Evolutionary conservation across 2,797 vertebrate genomes (phyloP).

Genomic region (Myotis vivesi): DNA sequence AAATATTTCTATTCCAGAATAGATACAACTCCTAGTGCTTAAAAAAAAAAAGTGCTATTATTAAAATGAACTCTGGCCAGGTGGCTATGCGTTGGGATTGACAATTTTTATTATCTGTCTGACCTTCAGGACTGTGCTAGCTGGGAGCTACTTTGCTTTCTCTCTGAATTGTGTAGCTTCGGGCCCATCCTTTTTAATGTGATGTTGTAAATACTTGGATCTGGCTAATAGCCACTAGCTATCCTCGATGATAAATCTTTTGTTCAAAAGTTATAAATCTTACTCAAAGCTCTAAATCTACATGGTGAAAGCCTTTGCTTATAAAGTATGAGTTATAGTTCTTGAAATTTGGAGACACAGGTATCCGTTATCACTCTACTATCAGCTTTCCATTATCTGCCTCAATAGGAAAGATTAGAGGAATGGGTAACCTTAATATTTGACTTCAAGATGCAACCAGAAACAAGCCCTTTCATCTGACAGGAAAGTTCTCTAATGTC

Average conservation of each 20-base stretch:
- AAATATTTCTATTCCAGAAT: background rate
- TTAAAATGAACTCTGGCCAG: background rate
- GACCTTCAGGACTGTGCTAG: background rate
- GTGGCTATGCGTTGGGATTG: background rate
- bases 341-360: conserved; percentile 6
- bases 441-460: background rate
- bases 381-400: conserved; percentile 12
- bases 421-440: background rate
- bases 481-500: background rate
- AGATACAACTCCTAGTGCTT: background rate
- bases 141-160: background rate
- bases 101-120: background rate
- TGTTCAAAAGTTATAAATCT: conserved; percentile 35
- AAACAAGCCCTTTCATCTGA: background rate
- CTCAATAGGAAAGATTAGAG: background rate
- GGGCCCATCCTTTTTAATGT: background rate
- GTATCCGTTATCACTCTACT: background rate
- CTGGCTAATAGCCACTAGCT: conserved; percentile 14
- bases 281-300: conserved; percentile 28
- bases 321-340: background rate
- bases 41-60: background rate
- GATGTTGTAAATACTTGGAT: background rate
- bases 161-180: background rate
- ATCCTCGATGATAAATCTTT: conserved; percentile 47
- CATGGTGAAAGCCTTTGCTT: background rate